A percentile compares a stretch with the other conserved stretches of the same genome.
Conservation (phyloP, 2,888 invertebrate species). For the Stenurella melanura region DNA sequence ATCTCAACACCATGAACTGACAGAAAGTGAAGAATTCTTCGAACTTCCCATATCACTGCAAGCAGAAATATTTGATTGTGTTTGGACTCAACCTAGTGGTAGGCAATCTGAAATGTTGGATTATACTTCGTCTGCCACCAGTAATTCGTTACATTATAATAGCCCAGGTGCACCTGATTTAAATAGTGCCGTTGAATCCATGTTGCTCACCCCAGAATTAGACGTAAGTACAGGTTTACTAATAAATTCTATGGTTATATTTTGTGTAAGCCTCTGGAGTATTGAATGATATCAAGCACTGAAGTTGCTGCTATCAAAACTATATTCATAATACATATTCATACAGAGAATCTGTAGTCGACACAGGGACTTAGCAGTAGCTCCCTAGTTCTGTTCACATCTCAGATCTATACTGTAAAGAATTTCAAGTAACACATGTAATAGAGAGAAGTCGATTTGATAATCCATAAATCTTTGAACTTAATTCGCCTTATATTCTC, state of each 20-base stretch:
- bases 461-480: too few species aligned
- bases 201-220: slow-evolving; percentile 42
- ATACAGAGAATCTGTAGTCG: too few species aligned
- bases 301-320: too few species aligned
- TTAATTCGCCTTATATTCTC: too few species aligned
- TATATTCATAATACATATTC: too few species aligned
- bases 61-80: slow-evolving; percentile 76
- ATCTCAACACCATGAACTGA: slow-evolving; percentile 75
- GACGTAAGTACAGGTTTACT: slow-evolving; percentile 26
- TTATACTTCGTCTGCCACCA: slow-evolving; percentile 32
- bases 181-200: slow-evolving; percentile 39
- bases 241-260: neutral
- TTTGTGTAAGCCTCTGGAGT: too few species aligned
- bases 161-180: slow-evolving; percentile 36
- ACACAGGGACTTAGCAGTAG: too few species aligned
- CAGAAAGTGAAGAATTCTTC: slow-evolving; percentile 76
- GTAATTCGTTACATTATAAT: slow-evolving; percentile 16
- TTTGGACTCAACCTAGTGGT: slow-evolving; percentile 64
- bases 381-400: too few species aligned
- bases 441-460: too few species aligned
- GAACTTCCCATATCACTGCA: slow-evolving; percentile 77
- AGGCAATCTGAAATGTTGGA: slow-evolving; percentile 32
- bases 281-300: too few species aligned
- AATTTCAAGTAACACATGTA: too few species aligned
- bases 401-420: too few species aligned